These are phyloP conservation scores for Orussus abietinus DNA, from an alignment of 1,140 invertebrate genomes.

Conservation along the genomic window DNA sequence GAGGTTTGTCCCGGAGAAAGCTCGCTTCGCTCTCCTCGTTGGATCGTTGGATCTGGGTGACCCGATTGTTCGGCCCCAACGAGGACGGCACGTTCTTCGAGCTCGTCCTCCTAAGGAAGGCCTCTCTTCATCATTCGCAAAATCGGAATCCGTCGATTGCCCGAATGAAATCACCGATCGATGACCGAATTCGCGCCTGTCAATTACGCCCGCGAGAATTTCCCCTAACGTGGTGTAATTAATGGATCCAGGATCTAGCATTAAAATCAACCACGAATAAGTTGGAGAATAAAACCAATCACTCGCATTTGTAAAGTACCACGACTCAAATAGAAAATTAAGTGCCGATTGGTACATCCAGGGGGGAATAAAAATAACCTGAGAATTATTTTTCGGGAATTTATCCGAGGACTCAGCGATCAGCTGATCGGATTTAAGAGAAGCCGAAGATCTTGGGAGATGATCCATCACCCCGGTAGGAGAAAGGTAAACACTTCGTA, in stretches of 20 bases:
- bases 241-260: not conserved
- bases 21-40: conserved; percentile 31
- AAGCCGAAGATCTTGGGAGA: too few relatives aligned
- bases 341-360: too few relatives aligned
- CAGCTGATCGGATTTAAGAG: too few relatives aligned
- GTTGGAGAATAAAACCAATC: too few relatives aligned
- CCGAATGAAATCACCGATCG: conserved; percentile 11
- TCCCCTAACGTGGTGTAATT: not conserved
- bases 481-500: too few relatives aligned
- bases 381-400: too few relatives aligned
- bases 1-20: conserved; percentile 35
- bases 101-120: conserved; percentile 10
- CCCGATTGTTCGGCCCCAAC: conserved; percentile 38
- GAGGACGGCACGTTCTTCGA: conserved; percentile 19
- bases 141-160: conserved; percentile 9
- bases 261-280: not conserved
- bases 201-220: conserved; percentile 11
- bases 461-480: too few relatives aligned
- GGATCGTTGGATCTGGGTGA: conserved; percentile 48
- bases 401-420: too few relatives aligned
- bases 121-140: conserved; percentile 9
- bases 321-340: too few relatives aligned
- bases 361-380: too few relatives aligned
- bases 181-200: conserved; percentile 8
- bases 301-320: too few relatives aligned